Conservation (phyloP, 2,113 vertebrate species). For the Varanus salvator region DNA sequence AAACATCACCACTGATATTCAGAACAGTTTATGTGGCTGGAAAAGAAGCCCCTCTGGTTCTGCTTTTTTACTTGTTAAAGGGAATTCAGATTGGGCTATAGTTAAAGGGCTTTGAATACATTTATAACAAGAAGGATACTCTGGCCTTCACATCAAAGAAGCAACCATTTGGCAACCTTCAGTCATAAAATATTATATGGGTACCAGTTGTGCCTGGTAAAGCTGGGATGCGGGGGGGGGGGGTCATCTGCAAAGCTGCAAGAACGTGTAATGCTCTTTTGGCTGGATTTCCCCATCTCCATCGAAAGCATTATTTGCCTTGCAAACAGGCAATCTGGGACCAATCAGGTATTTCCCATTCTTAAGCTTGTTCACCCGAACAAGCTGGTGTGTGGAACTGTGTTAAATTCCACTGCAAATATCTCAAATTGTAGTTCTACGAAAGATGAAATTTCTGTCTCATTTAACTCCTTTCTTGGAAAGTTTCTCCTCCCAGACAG, state of each 20-base stretch:
- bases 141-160: slow-evolving; percentile 35
- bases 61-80: background rate
- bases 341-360: slow-evolving; percentile 22
- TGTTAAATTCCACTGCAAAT: slow-evolving; percentile 10
- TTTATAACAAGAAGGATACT: background rate
- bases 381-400: slow-evolving; percentile 15
- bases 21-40: background rate
- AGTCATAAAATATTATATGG: slow-evolving; percentile 27
- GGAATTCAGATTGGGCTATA: background rate
- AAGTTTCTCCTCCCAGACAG: background rate
- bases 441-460: background rate
- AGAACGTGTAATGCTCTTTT: background rate
- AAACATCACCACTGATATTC: background rate
- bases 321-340: slow-evolving; percentile 34
- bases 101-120: slow-evolving; percentile 13
- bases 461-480: background rate
- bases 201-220: slow-evolving; percentile 26
- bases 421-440: background rate
- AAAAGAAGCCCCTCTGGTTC: background rate
- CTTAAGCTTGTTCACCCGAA: slow-evolving; percentile 1
- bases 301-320: slow-evolving; percentile 23
- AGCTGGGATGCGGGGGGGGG: background rate
- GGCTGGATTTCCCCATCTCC: slow-evolving; percentile 12
- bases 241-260: slow-evolving; percentile 19
- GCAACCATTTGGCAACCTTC: slow-evolving; percentile 19